phyloP scores from a whole-genome alignment of 1,140 invertebrate genomes.

The Trichogramma pretiosum region DNA sequence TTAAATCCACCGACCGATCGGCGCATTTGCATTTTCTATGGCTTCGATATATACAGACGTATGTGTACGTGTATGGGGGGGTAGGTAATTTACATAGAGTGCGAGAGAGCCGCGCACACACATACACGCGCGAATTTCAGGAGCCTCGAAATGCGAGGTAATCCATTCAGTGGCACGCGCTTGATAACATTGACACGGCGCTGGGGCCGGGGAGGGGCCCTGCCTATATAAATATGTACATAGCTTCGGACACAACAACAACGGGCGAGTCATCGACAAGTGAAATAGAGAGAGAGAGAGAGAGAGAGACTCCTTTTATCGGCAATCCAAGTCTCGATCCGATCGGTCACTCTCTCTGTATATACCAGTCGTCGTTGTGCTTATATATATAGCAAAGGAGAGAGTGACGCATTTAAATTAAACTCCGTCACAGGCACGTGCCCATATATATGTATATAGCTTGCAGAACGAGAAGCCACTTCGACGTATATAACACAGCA shows the following conservation, averaged over 20 bases:
- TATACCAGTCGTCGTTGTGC: no score
- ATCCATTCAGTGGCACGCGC: constrained; percentile 16
- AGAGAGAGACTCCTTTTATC: constrained; percentile 14
- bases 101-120: not conserved
- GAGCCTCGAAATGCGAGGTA: constrained; percentile 15
- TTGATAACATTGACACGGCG: constrained; percentile 17
- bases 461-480: no score
- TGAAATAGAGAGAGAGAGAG: not conserved
- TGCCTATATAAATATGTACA: no score
- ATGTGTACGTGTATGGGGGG: no score
- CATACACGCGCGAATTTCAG: not conserved
- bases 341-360: constrained; percentile 13
- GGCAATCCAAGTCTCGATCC: constrained; percentile 13
- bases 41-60: no score
- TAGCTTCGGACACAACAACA: not conserved
- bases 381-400: not conserved
- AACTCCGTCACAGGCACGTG: constrained; percentile 17
- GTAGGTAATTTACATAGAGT: no score
- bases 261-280: no score
- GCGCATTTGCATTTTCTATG: no score
- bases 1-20: no score
- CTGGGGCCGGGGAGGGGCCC: not conserved
- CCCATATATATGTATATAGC: no score
- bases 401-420: constrained; percentile 20
- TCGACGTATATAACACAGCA: no score